Conservation (phyloP, 1,140 invertebrate species). For the Euura saliciscinereae region DNA sequence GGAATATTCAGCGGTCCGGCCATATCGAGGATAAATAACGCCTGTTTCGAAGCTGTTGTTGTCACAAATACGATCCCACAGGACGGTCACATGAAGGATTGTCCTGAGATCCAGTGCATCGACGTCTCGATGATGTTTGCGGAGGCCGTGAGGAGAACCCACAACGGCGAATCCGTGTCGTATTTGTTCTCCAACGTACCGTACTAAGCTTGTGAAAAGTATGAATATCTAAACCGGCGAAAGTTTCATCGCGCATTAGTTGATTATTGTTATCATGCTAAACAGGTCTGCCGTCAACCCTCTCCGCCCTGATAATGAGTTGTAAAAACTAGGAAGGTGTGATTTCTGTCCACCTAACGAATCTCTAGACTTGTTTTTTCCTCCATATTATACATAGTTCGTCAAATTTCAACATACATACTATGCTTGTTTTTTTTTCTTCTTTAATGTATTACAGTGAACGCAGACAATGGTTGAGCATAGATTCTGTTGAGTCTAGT, state of each 20-base stretch:
- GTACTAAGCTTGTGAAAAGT: conserved; percentile 64
- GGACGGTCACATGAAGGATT: conserved; percentile 94
- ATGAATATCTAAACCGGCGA: conserved; percentile 16
- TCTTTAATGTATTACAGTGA: not conserved
- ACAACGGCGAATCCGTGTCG: conserved; percentile 96
- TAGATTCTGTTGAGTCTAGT: not conserved
- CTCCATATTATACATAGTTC: not conserved
- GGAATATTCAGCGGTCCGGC: conserved; percentile 98
- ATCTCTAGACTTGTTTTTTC: conserved; percentile 16
- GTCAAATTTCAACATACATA: not conserved
- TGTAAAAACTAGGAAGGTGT: not conserved
- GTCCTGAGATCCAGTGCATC: conserved; percentile 95
- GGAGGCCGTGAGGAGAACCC: conserved; percentile 93
- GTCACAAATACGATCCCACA: conserved; percentile 99
- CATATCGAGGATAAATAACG: conserved; percentile 93
- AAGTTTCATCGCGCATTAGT: conserved; percentile 26
- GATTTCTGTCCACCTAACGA: not conserved
- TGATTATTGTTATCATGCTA: conserved; percentile 26
- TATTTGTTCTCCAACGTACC: conserved; percentile 95
- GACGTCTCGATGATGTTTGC: conserved; percentile 98
- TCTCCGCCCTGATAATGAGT: not conserved
- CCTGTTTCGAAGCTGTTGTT: conserved; percentile 97
- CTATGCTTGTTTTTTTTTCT: too few relatives aligned
- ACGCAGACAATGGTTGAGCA: not conserved
- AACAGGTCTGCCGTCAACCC: conserved; percentile 3